Conservation (phyloP, 2,113 vertebrate genomes). For the Marcusenius ussheri region DNA sequence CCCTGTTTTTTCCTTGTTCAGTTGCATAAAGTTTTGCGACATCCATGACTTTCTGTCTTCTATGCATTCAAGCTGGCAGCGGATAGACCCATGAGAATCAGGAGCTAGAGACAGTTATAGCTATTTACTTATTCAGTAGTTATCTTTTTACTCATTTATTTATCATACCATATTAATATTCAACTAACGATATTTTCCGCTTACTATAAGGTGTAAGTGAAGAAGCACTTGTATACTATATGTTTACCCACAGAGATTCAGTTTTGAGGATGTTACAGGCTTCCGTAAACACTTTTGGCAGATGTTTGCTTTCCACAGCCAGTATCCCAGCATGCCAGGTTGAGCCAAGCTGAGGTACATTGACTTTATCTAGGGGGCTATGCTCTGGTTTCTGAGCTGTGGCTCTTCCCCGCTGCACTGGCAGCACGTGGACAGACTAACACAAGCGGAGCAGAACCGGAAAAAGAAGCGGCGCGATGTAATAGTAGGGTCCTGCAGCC, state of each 20-base stretch:
- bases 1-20: neutral
- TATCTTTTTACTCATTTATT: neutral
- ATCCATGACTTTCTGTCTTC: neutral
- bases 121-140: neutral
- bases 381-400: neutral
- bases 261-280: neutral
- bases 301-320: constrained; percentile 31
- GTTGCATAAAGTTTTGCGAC: neutral
- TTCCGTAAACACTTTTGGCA: constrained; percentile 29
- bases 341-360: neutral
- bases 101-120: neutral
- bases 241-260: neutral
- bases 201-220: neutral
- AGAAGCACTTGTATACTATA: neutral
- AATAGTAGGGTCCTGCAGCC: neutral
- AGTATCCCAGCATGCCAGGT: constrained; percentile 24
- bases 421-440: neutral
- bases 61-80: neutral
- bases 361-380: neutral
- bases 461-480: neutral
- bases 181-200: neutral
- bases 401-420: neutral
- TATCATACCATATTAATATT: neutral
- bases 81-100: neutral
- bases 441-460: neutral